Evolutionary conservation across 92 coral and sea anemone genomes (phyloP), one percentile per base, ranked within the genome.

Genomic region (Palythoa caribaeorum): DNA sequence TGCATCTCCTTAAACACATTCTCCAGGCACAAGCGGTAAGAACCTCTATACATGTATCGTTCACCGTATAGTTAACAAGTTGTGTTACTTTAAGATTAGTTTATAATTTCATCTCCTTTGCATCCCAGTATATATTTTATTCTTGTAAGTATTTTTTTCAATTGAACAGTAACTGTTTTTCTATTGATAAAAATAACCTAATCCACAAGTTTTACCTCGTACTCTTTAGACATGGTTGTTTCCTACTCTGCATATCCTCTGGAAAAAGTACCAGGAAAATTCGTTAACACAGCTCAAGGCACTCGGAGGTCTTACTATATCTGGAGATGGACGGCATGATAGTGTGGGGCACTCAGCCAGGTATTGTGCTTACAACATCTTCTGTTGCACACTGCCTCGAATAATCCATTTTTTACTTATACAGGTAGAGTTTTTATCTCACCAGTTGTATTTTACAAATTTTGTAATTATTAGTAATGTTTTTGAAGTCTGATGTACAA

Each of bases 11-110:
- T 87, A 3, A 57, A 55, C 71, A 77, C 93, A 86, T 90, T 90
- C 84, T 90, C 78, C 76, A 60, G 57, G 50, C 87, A 90, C 90
- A 90, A 90, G 79, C 69, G 70, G 90, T 90, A 73, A 85, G 90
- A 77, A 69, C 79, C 59, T 38, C 2, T 75, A 16, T 39, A 52
- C 70, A 52, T 73, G 28, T 54, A 0, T 73, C 53, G 20, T 73
- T 73, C 2, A 40, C 52, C 15, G 9, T 70, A 19, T 70, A 72
- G n/a, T 73, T 73, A 73, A 39, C 51, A 40, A 1, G 53, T 72
- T 72, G 50, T 72, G 15, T 72, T 38, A 52, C 38, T 72, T 3
- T 37, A 72, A 15, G 28, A 28, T 28, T 28, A 28, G 28, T 28
- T 28, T 28, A 73, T 70, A 70, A 36, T 70, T 21, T 62, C 7